Base-by-base conservation (phyloP, 2,797 vertebrate species). In the Acrossocheilus fasciatus region DNA sequence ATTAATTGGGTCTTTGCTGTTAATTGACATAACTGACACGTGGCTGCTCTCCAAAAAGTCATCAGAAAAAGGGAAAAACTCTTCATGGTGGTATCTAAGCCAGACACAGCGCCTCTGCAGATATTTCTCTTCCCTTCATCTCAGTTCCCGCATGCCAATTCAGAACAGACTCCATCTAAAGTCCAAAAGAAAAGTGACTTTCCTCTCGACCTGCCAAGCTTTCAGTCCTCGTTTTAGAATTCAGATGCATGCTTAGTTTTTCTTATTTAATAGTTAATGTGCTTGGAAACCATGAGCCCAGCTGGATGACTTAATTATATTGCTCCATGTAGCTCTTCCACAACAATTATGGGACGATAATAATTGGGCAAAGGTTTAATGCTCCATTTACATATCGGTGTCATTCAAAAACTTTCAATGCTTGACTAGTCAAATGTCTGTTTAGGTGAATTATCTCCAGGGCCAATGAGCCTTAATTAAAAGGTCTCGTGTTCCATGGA, bases 11-110 rank as follows among this genome's bases (percentile, higher is more conserved):
- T 88, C 66, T 89, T 82, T 82, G 68, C 26, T 82, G 82, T 84
- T 94, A 86, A 92, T 92, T 92, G 92, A 89, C 62, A 90, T 91
- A 91, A 84, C 86, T 77, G 52, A 47, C 2, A 50, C 47, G 47
- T 87, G 76, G 23, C 81, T 85, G 68, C 86, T 78, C 81, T 82
- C 89, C 83, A 89, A 91, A 89, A 69, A 80, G 77, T 72, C 4
- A 70, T 45, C 75, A 66, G 15, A 30, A 83, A 39, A 34, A 47
- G 50, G 34, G 50, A 47, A 81, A 82, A 50, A 36, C 45, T 87
- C 70, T 84, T 78, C 81, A 73, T 41, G 15, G 26, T 23, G 59
- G 30, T n/a, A 47, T 68, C 54, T 43, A 54, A 80, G 43, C 50
- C 43, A 74, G 45, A 20, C 68, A 11, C 68, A 39, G 69, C 3